Base-by-base conservation (phyloP, 2,113 vertebrate species). In the Aix galericulata region DNA sequence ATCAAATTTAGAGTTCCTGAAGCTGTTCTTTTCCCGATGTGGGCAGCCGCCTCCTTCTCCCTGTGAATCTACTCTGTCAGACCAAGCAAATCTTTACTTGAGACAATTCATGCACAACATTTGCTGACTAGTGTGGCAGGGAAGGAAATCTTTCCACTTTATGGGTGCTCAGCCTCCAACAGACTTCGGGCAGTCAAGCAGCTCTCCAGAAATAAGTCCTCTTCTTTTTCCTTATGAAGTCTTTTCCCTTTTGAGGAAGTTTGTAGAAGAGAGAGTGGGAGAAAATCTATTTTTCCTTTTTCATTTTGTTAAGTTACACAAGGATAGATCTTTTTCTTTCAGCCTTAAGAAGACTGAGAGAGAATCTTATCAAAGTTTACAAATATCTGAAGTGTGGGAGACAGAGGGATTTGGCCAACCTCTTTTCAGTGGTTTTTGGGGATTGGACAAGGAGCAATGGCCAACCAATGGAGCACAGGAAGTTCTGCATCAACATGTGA, bases 21-120 rank as follows among this genome's bases (percentile, higher is more conserved):
- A 84, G 27, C 13, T 36, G 1, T 2, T 64, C 0, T 0, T 87
- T 78, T 75, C 13, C 10, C 4, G 40, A 0, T 58, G 21, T 9
- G 13, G 5, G 27, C 38, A 23, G 31, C 40, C 15, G 67, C 34
- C 15, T 55, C n/a, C 66, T 83, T 74, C 20, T 86, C 22, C 21
- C 5, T 34, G 5, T 84, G 64, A 74, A 63, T 75, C 38, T 81
- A 4, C 20, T 84, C 66, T 84, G 8, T 26, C 34, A 64, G 38
- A 46, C 16, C 9, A 64, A 52, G 9, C 16, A n/a, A 8, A 27
- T 72, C 11, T 82, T 82, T 67, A 62, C 17, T 20, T 63, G 38
- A 71, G 69, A 36, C 6, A 31, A n/a, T 18, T 91, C 11, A 55
- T 13, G 27, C 5, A 40, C 4, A n/a, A 4, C 11, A 5, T 9